Percentiles rank a stretch among this genome's conserved stretches.
These are phyloP conservation scores for Glyphotaelius pellucidus DNA, from an alignment of 2,888 invertebrate species.

Conservation along the genomic window DNA sequence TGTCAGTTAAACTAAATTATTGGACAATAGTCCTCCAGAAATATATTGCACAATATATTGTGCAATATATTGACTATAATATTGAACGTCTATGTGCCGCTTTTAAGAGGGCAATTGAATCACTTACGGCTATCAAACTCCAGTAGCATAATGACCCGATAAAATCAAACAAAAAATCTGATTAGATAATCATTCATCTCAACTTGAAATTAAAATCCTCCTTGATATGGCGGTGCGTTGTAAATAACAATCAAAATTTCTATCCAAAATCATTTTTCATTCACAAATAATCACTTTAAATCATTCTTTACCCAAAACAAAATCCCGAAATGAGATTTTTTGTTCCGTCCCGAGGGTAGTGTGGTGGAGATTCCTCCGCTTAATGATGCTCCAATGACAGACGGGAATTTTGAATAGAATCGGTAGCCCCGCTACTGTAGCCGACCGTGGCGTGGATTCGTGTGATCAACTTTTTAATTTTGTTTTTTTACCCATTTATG, in stretches of 20 bases:
- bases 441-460: conserved; percentile 64
- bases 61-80: too few species aligned
- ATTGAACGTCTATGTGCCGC: too few species aligned
- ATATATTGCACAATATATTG: too few species aligned
- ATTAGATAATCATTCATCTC: not conserved
- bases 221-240: not conserved
- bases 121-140: not conserved
- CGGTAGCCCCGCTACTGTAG: conserved; percentile 65
- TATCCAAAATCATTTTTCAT: conserved; percentile 34
- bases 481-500: conserved; percentile 63
- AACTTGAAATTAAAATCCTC: conserved; percentile 2
- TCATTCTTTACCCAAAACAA: conserved; percentile 47
- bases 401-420: conserved; percentile 67
- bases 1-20: too few species aligned
- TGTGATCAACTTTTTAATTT: conserved; percentile 66
- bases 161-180: not conserved
- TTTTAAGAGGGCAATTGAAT: not conserved
- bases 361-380: conserved; percentile 62
- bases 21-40: too few species aligned
- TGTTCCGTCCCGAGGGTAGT: conserved; percentile 35
- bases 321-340: conserved; percentile 48
- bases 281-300: conserved; percentile 39
- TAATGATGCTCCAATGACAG: conserved; percentile 66
- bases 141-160: not conserved
- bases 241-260: conserved; percentile 15